Percentiles rank a stretch among this genome's conserved stretches.
These are phyloP conservation scores for Megalurothrips usitatus DNA, from an alignment of 2,888 invertebrate genomes.

Conservation along the genomic window DNA sequence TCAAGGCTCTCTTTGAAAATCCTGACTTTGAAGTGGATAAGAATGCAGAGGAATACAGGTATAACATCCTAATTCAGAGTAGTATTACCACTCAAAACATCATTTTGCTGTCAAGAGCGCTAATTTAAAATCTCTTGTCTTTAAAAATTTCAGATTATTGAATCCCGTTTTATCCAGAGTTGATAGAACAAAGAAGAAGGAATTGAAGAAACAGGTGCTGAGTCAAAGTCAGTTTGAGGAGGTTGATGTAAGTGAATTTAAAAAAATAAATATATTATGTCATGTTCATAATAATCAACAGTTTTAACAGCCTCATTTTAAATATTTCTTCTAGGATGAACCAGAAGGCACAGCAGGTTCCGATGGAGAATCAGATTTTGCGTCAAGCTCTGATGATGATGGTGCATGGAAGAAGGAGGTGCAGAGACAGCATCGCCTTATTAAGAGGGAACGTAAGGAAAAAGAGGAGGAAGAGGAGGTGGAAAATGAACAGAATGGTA, in stretches of 20 bases:
- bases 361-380: slow-evolving; percentile 40
- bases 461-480: slow-evolving; percentile 44
- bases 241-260: slow-evolving; percentile 44
- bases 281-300: slow-evolving; percentile 9
- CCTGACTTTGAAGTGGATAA: slow-evolving; percentile 89
- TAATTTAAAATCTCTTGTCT: not conserved
- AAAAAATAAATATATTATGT: slow-evolving; percentile 36
- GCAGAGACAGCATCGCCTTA: slow-evolving; percentile 66
- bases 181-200: slow-evolving; percentile 64
- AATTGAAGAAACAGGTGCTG: slow-evolving; percentile 54
- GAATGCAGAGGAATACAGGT: slow-evolving; percentile 76
- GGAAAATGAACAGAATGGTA: slow-evolving; percentile 39
- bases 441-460: slow-evolving; percentile 53
- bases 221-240: slow-evolving; percentile 52
- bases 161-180: slow-evolving; percentile 84
- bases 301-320: not conserved
- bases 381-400: slow-evolving; percentile 71
- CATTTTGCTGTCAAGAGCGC: not conserved
- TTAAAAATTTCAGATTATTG: slow-evolving; percentile 51
- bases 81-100: not conserved
- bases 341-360: slow-evolving; percentile 49
- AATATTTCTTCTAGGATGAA: slow-evolving; percentile 43
- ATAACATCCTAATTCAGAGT: not conserved
- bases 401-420: slow-evolving; percentile 74
- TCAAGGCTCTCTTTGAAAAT: slow-evolving; percentile 85